Base-by-base conservation (phyloP, 1,140 invertebrate genomes). In the Nixonia krombeini region DNA sequence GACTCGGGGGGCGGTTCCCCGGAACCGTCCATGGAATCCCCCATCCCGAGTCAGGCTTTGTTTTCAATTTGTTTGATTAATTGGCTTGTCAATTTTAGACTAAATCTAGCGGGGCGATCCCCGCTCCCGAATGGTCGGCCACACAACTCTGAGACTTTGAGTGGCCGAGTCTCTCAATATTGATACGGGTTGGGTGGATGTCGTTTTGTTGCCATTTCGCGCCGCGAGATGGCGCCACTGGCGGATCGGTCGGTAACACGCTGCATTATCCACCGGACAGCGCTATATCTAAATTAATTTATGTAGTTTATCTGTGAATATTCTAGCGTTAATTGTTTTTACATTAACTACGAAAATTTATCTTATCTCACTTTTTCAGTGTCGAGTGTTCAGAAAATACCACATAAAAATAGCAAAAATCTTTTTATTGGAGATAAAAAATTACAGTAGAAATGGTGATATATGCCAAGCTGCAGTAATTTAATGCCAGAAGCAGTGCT, bases 11-110 rank as follows among this genome's bases (percentile, higher is more conserved):
- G 82, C 41, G 85, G 78, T 71, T 88, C 88, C 76, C 90, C 90
- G 66, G 87, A 88, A 72, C 89, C 88, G 72, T 91, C 91, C 63
- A 91, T 84, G 64, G 90, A 91, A 80, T 91, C 90, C 68, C 89
- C 89, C 90, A 91, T 91, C 38, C 57, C 55, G 38, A 63, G 50
- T 51, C 45, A 61, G 16, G 13, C 29, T 31, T 21, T 16, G 5
- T 13, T 16, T n/a, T 52, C 5, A n/a, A 6, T 17, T 42, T 33
- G 25, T 28, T 15, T 2, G 3, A 21, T 4, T 8, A 29, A 38
- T 35, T 12, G 13, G 10, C 5, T 10, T 13, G 4, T 35, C 12
- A 12, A 37, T 40, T 53, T 10, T 21, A 17, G 33, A 52, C 9
- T 41, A 40, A 51, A 47, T 38, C 25, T 38, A 44, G 26, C 55